Percentiles rank a stretch among this genome's conserved stretches.
Evolutionary conservation across 2,888 invertebrate genomes (phyloP).

Genomic region (Drosophila helvetica): DNA sequence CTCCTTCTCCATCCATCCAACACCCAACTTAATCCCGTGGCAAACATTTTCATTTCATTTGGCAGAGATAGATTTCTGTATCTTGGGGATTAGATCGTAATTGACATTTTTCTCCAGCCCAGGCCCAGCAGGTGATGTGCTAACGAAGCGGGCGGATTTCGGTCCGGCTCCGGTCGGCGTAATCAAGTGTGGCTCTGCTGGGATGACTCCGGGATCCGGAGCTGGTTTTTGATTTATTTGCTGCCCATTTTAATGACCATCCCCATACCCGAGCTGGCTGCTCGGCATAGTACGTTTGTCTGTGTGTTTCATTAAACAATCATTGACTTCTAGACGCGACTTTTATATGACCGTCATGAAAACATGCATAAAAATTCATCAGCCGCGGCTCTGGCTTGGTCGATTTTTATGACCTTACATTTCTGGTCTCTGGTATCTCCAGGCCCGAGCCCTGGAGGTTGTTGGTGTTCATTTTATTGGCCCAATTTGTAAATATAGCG

Average conservation of each 20-base stretch:
- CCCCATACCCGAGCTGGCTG: background rate
- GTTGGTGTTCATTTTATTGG: constrained; percentile 76
- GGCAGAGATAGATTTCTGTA: constrained; percentile 45
- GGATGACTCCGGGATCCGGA: constrained; percentile 2
- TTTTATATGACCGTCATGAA: constrained; percentile 71
- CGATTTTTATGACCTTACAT: constrained; percentile 67
- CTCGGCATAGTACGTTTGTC: constrained; percentile 20
- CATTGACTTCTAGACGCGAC: constrained; percentile 71
- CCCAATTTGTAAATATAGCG: constrained; percentile 78
- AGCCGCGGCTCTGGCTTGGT: constrained; percentile 59
- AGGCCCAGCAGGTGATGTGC: constrained; percentile 71
- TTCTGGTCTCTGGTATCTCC: constrained; percentile 43
- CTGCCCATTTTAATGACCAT: constrained; percentile 60
- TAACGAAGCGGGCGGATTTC: constrained; percentile 74
- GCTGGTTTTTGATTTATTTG: constrained; percentile 68
- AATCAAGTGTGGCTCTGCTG: constrained; percentile 63
- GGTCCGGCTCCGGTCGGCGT: constrained; percentile 53
- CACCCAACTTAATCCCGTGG: constrained; percentile 55
- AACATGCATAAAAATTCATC: constrained; percentile 79
- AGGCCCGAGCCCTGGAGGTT: constrained; percentile 4
- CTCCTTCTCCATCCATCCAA: constrained; percentile 24
- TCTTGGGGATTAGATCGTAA: constrained; percentile 67
- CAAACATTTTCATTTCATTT: constrained; percentile 52
- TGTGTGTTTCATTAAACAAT: constrained; percentile 73
- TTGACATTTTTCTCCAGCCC: constrained; percentile 61